phyloP scores from a whole-genome alignment of 2,888 invertebrate species.

The Trichogramma evanescens region DNA sequence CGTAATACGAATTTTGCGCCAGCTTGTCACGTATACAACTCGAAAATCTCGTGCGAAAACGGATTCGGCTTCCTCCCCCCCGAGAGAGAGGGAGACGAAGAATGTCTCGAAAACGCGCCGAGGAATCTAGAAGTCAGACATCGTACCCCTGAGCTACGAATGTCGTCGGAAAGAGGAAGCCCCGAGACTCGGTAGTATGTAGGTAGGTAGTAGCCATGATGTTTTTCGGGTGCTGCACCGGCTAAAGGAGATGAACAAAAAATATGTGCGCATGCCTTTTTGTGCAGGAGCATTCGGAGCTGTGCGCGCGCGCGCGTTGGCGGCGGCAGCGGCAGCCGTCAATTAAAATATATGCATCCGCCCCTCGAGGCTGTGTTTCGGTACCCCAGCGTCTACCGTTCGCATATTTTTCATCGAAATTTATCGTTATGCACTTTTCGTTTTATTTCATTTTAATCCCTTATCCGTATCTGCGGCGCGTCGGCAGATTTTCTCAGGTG shows the following conservation, averaged over 20 bases:
- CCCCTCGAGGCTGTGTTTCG: constrained; percentile 1
- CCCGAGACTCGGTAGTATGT: neutral
- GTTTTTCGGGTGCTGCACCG: neutral
- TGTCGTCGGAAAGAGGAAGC: constrained; percentile 2
- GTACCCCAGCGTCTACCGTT: too few species aligned
- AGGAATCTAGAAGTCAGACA: constrained; percentile 36
- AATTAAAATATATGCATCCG: constrained; percentile 17
- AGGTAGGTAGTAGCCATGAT: too few species aligned
- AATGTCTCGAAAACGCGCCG: too few species aligned
- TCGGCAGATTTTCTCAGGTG: neutral
- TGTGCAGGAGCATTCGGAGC: neutral
- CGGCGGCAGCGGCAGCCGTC: constrained; percentile 13
- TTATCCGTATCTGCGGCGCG: too few species aligned
- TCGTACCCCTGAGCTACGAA: constrained; percentile 11
- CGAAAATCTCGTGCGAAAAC: neutral
- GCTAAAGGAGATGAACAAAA: neutral
- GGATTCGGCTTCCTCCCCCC: too few species aligned
- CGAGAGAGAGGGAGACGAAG: too few species aligned
- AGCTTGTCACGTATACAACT: neutral
- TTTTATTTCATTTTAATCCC: too few species aligned
- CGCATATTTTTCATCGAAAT: too few species aligned
- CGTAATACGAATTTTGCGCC: neutral
- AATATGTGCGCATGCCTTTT: neutral
- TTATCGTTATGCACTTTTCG: too few species aligned
- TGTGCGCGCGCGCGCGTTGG: neutral